Conservation (phyloP, 2,113 vertebrate species). For the Hippolais icterina region DNA sequence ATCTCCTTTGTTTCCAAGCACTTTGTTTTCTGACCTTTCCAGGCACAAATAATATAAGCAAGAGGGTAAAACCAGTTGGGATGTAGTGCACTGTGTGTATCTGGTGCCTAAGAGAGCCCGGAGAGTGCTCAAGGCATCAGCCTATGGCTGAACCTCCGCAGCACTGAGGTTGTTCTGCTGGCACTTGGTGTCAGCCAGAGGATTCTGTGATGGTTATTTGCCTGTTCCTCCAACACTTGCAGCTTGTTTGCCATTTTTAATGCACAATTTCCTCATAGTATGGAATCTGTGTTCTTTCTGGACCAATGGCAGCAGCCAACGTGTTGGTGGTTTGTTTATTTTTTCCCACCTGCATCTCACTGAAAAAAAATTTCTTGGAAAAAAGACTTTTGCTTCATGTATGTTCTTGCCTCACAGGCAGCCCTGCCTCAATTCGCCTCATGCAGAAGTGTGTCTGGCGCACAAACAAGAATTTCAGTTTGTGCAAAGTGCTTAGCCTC, state of each 20-base stretch:
- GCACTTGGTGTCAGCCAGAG: neutral
- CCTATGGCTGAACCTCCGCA: neutral
- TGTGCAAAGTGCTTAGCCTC: neutral
- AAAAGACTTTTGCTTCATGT: neutral
- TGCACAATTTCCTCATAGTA: neutral
- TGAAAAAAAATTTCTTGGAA: neutral
- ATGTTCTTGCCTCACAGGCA: neutral
- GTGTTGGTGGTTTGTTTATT: neutral
- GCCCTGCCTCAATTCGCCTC: neutral
- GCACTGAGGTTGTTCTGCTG: neutral
- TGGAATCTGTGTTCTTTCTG: neutral
- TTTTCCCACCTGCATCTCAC: neutral
- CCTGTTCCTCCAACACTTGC: neutral
- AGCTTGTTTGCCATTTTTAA: neutral
- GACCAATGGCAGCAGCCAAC: neutral
- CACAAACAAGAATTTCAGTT: neutral
- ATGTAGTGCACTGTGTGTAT: accelerated
- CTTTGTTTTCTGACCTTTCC: neutral
- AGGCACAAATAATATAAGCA: neutral
- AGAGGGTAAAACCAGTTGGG: neutral
- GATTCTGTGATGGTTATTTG: neutral
- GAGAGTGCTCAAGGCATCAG: neutral
- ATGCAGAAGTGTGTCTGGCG: neutral
- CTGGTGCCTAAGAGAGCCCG: neutral
- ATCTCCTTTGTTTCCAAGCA: neutral